phyloP scores from a whole-genome alignment of 2,888 invertebrate species.

The Scaptomyza parva region DNA sequence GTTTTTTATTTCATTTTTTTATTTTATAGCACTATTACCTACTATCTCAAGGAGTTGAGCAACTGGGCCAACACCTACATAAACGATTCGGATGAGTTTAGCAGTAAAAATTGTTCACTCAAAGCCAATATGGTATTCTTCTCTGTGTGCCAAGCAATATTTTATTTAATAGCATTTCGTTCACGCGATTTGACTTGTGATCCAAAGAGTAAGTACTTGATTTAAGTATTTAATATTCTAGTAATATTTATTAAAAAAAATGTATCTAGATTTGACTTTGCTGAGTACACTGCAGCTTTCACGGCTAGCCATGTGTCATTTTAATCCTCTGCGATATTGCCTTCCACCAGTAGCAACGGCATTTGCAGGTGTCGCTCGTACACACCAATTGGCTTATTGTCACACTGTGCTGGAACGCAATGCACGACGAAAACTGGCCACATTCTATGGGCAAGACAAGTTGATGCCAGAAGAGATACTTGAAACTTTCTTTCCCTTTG shows the following conservation, averaged over 20 bases:
- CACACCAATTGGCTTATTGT: slow-evolving; percentile 96
- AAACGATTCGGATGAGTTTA: slow-evolving; percentile 80
- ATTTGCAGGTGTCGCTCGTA: slow-evolving; percentile 92
- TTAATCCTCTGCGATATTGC: slow-evolving; percentile 95
- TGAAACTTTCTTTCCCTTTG: slow-evolving; percentile 94
- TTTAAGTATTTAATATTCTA: background rate
- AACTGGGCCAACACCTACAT: slow-evolving; percentile 95
- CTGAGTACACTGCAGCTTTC: slow-evolving; percentile 93
- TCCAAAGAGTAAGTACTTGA: slow-evolving; percentile 89
- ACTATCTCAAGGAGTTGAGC: slow-evolving; percentile 89
- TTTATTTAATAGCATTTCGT: slow-evolving; percentile 96
- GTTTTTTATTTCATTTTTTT: background rate
- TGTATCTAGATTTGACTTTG: slow-evolving; percentile 89
- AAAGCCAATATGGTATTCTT: slow-evolving; percentile 95
- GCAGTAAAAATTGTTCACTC: slow-evolving; percentile 85
- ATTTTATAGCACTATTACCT: slow-evolving; percentile 87
- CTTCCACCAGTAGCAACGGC: slow-evolving; percentile 91
- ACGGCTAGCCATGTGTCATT: slow-evolving; percentile 92
- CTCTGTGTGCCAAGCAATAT: slow-evolving; percentile 95
- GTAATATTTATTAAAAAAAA: slow-evolving; percentile 16
- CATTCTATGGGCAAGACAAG: slow-evolving; percentile 86
- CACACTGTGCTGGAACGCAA: slow-evolving; percentile 95
- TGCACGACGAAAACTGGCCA: slow-evolving; percentile 87
- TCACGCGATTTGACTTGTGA: slow-evolving; percentile 92
- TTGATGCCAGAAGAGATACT: slow-evolving; percentile 85